A percentile compares a stretch with the other conserved stretches of the same genome.
Evolutionary conservation across 1,140 invertebrate genomes (phyloP).

Genomic region (Eumaeus atala): DNA sequence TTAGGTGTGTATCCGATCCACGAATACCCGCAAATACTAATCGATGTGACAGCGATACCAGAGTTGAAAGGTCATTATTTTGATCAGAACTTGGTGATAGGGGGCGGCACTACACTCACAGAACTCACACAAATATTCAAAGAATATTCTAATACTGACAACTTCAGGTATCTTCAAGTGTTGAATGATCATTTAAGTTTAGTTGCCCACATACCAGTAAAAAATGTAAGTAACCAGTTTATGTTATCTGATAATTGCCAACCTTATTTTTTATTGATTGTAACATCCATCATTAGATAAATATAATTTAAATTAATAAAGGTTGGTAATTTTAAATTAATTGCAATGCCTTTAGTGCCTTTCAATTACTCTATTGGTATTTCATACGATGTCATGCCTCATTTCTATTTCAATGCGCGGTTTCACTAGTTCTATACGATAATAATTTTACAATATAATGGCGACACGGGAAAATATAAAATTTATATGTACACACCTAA

Average conservation of each 20-base stretch:
- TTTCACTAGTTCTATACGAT: too few relatives aligned
- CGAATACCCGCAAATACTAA: slow-evolving; percentile 78
- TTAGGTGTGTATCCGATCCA: slow-evolving; percentile 79
- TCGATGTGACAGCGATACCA: slow-evolving; percentile 81
- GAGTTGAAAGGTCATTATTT: slow-evolving; percentile 77
- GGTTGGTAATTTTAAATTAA: too few relatives aligned
- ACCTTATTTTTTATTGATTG: neutral
- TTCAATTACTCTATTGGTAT: too few relatives aligned
- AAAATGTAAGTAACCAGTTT: slow-evolving; percentile 74
- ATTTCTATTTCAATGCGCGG: too few relatives aligned
- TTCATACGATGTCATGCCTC: too few relatives aligned
- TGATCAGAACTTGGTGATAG: slow-evolving; percentile 73
- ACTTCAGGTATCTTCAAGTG: slow-evolving; percentile 56
- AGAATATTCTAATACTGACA: slow-evolving; percentile 51
- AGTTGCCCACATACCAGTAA: slow-evolving; percentile 80
- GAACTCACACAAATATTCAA: slow-evolving; percentile 77
- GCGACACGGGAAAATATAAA: too few relatives aligned
- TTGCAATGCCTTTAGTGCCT: too few relatives aligned
- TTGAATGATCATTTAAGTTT: slow-evolving; percentile 75
- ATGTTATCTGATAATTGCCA: neutral
- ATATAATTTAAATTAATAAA: too few relatives aligned
- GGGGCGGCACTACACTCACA: slow-evolving; percentile 78
- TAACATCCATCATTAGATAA: neutral
- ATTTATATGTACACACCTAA: too few relatives aligned
- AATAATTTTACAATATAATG: too few relatives aligned